phyloP scores from a whole-genome alignment of 2,888 invertebrate species.

The Orthonevra nobilis region DNA sequence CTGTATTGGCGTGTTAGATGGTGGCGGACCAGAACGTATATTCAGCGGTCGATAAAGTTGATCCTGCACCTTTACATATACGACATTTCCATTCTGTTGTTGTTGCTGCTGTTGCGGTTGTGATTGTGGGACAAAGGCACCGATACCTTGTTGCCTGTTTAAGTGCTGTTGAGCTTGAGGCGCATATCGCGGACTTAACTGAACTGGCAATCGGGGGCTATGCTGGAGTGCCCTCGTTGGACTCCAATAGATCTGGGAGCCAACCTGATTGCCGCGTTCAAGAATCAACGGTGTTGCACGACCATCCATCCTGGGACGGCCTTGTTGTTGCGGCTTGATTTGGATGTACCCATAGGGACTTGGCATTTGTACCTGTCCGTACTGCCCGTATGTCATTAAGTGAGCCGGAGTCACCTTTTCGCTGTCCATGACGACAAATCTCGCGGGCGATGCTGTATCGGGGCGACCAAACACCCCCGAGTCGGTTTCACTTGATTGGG shows the following conservation, averaged over 20 bases:
- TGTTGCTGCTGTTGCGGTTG: conserved; percentile 52
- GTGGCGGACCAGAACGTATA: conserved; percentile 64
- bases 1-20: conserved; percentile 56
- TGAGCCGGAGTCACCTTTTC: conserved; percentile 76
- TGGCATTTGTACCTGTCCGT: conserved; percentile 72
- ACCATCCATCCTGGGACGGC: conserved; percentile 73
- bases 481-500: conserved; percentile 72
- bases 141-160: conserved; percentile 51
- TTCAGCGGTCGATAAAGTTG: conserved; percentile 59
- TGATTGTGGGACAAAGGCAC: conserved; percentile 27
- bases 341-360: conserved; percentile 74
- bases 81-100: conserved; percentile 61
- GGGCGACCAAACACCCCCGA: conserved; percentile 71
- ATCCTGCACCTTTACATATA: conserved; percentile 66
- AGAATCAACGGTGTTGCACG: conserved; percentile 78
- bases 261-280: conserved; percentile 75
- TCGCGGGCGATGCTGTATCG: conserved; percentile 72
- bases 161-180: conserved; percentile 72
- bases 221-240: conserved; percentile 74
- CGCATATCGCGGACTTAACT: conserved; percentile 73
- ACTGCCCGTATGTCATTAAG: conserved; percentile 73
- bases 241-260: conserved; percentile 78
- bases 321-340: conserved; percentile 66
- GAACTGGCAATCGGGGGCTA: conserved; percentile 72
- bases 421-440: conserved; percentile 77